Evolutionary conservation across 2,888 invertebrate species (phyloP), one percentile per base, ranked within the genome.

Genomic region (Crepidodera aurea): DNA sequence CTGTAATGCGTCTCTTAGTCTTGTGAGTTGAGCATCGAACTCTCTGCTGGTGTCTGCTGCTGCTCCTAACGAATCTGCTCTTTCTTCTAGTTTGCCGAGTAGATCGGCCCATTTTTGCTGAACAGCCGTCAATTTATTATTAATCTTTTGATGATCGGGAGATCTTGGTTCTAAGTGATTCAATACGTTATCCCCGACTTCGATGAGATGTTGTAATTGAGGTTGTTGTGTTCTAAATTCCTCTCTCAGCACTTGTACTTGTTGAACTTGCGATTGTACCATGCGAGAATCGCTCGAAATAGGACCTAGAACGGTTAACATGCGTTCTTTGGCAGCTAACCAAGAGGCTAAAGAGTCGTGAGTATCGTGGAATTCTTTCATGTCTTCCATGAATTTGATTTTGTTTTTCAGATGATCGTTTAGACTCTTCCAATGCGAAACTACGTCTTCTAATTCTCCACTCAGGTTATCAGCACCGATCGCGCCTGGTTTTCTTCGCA

Each of bases 241-340:
- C 79, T 98, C 98, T 64, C 96, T 88, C 48, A 98, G 84, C 0
- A 98, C 96, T 85, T 96, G 92, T 1, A 93, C 91, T 85, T 96
- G 96, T 77, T 96, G 95, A 13, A 96, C 93, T 85, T 98, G 98
- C 32, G 94, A 95, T 77, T 94, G 93, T 1, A 97, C 94, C 91
- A 97, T 93, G 56, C 96, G 86, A 0, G 96, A 94, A 81, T 98
- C 98, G 0, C 96, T 93, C 0, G 96, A 96, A 74, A 98, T 96
- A 0, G 97, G 97, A 13, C 98, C 98, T 0, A 98, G 84, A 0
- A 96, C 97, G 0, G 92, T 90, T 81, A 98, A 85, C 96, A 98
- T 97, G 72, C 94, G 90, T 75, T 97, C 96, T 82, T 98, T 98
- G 69, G 94, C 92, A 22, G 87, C 86, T 42, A 98, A 84, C 97